Conservation (phyloP, 2,888 invertebrate genomes). For the Aquatica leii region DNA sequence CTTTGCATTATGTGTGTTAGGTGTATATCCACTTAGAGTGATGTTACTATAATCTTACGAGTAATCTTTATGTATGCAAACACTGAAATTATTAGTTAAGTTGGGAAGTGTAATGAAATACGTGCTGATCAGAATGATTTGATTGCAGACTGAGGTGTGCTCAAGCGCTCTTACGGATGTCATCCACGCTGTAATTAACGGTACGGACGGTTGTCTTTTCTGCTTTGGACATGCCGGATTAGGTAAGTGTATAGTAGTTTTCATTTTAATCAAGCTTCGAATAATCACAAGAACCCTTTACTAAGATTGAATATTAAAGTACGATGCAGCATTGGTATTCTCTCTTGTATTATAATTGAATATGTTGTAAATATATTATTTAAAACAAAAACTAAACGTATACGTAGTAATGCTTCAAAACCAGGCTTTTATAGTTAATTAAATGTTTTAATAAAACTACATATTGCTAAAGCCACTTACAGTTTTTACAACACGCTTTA, state of each 20-base stretch:
- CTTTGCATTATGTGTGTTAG: constrained; percentile 22
- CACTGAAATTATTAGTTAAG: constrained; percentile 40
- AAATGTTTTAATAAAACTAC: no score
- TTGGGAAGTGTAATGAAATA: constrained; percentile 43
- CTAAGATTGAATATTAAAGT: neutral
- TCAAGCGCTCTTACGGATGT: constrained; percentile 92
- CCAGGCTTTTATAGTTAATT: no score
- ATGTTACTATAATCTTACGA: constrained; percentile 32
- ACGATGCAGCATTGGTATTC: no score
- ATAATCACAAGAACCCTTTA: neutral
- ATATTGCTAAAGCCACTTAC: no score
- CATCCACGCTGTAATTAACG: constrained; percentile 93
- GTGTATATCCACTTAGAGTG: constrained; percentile 32
- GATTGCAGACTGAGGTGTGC: constrained; percentile 88
- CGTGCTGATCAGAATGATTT: constrained; percentile 39
- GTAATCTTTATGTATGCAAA: constrained; percentile 38
- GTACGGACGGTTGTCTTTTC: constrained; percentile 91
- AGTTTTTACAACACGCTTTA: no score
- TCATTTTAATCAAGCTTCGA: neutral
- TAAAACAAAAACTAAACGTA: no score
- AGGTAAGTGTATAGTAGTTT: constrained; percentile 64
- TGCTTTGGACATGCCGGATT: constrained; percentile 89
- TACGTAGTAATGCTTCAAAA: no score
- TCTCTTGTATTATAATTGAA: no score
- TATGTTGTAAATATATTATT: no score